Conservation (phyloP, 2,888 invertebrate species). For the Sinodicranocentrus sp. region DNA sequence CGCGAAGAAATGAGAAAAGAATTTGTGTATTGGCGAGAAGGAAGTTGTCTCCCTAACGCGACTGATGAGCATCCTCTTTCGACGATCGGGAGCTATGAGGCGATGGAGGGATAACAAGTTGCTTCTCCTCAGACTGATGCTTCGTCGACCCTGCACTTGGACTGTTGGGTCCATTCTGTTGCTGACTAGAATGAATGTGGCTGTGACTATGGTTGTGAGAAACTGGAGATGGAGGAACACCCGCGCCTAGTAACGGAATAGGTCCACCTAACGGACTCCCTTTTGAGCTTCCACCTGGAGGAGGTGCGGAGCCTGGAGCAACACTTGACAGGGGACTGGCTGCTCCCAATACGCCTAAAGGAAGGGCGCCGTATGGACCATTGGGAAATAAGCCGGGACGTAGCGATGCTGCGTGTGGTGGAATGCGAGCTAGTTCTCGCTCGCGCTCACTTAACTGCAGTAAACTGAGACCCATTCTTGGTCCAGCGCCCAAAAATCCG, state of each 20-base stretch:
- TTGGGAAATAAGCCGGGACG: conserved; percentile 69
- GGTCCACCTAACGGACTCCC: conserved; percentile 63
- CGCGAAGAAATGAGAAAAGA: too few species aligned
- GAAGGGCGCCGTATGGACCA: conserved; percentile 67
- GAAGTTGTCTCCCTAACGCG: conserved; percentile 25
- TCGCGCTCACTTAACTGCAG: conserved; percentile 75
- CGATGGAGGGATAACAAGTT: conserved; percentile 30
- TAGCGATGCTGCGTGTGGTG: conserved; percentile 41
- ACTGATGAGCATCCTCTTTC: conserved; percentile 59
- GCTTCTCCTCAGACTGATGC: conserved; percentile 51
- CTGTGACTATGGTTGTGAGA: conserved; percentile 69
- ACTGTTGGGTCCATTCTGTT: conserved; percentile 73
- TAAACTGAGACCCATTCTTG: conserved; percentile 73
- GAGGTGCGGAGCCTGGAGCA: conserved; percentile 22
- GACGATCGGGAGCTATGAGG: conserved; percentile 47
- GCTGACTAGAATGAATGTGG: conserved; percentile 75
- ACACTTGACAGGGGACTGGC: conserved; percentile 51
- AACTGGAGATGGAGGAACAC: conserved; percentile 63
- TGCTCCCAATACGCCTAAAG: conserved; percentile 61
- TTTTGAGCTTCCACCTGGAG: conserved; percentile 58
- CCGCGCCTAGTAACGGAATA: conserved; percentile 71
- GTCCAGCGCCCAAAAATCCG: conserved; percentile 64
- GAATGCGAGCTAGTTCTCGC: conserved; percentile 70
- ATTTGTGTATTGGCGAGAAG: too few species aligned
- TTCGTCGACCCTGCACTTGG: conserved; percentile 66